These are phyloP conservation scores for Psittacula cyanocephala DNA, from an alignment of 2,113 vertebrate species.

Conservation along the genomic window DNA sequence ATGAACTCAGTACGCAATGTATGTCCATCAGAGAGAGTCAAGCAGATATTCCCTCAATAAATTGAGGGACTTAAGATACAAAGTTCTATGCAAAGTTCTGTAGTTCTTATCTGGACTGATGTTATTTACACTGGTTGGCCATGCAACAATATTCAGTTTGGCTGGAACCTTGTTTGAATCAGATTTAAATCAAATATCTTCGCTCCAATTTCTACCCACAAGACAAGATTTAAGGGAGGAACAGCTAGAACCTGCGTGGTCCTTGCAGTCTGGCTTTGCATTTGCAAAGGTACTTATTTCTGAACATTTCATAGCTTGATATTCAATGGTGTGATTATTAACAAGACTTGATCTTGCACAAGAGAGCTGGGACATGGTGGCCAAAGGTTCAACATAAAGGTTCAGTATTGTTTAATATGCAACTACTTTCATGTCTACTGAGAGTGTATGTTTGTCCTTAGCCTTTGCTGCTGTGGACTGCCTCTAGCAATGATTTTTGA, in stretches of 20 bases:
- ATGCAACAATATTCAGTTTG: neutral
- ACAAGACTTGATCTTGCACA: neutral
- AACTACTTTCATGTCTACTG: neutral
- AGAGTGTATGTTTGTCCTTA: neutral
- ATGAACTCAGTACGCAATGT: neutral
- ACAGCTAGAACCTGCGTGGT: neutral
- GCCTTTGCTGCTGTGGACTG: neutral
- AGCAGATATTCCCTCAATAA: neutral
- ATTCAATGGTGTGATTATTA: neutral
- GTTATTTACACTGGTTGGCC: neutral
- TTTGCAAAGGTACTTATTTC: neutral
- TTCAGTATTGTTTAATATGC: neutral
- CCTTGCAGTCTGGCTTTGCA: neutral
- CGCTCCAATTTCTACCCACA: neutral
- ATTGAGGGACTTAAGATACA: neutral
- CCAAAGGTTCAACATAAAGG: neutral
- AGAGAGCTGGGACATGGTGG: neutral
- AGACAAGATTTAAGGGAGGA: neutral
- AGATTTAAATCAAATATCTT: neutral
- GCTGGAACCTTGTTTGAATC: neutral
- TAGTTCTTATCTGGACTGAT: neutral
- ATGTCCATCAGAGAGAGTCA: neutral
- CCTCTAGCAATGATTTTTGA: neutral
- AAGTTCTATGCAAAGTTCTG: neutral
- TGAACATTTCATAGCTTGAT: neutral